Percentiles rank a stretch among this genome's conserved stretches.
These are phyloP conservation scores for Mastacembelus armatus DNA, from an alignment of 2,797 vertebrate genomes.

Conservation along the genomic window DNA sequence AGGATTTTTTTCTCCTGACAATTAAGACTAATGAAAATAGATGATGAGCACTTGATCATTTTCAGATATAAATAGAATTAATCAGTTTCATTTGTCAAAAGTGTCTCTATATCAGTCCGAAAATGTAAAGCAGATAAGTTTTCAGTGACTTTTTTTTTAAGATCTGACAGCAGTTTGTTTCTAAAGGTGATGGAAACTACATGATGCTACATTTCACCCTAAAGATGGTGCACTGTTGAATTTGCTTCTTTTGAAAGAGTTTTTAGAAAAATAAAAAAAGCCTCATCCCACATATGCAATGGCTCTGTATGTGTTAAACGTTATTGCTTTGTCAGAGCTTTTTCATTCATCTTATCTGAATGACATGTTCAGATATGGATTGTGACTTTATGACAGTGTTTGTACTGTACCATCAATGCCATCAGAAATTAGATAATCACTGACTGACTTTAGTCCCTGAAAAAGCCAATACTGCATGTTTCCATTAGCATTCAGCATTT, in stretches of 20 bases:
- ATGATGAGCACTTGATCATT: conserved; percentile 70
- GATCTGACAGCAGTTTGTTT: conserved; percentile 12
- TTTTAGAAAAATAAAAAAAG: too few relatives aligned
- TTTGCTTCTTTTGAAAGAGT: too few relatives aligned
- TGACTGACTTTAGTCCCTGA: background rate
- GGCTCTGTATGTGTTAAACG: background rate
- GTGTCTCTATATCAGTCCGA: conserved; percentile 30
- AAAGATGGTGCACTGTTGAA: background rate
- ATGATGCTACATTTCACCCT: background rate
- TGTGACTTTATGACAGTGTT: conserved; percentile 11
- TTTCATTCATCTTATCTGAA: background rate
- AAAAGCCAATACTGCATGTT: conserved; percentile 20
- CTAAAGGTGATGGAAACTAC: conserved; percentile 6
- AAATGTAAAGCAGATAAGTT: conserved; percentile 15
- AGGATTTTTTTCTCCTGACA: conserved; percentile 38
- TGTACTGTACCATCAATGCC: conserved; percentile 11
- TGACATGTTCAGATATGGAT: background rate
- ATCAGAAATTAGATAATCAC: conserved; percentile 33
- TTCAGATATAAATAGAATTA: conserved; percentile 66
- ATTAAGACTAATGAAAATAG: conserved; percentile 74
- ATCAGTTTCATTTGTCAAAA: conserved; percentile 62
- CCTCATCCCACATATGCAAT: too few relatives aligned
- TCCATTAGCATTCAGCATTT: conserved; percentile 15
- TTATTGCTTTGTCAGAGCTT: background rate
- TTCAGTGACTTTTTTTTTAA: conserved; percentile 29